Evolutionary conservation across 35 echinoderm and acorn worm genomes (phyloP), one percentile per base, ranked within the genome.

Genomic region (Patiria miniata): DNA sequence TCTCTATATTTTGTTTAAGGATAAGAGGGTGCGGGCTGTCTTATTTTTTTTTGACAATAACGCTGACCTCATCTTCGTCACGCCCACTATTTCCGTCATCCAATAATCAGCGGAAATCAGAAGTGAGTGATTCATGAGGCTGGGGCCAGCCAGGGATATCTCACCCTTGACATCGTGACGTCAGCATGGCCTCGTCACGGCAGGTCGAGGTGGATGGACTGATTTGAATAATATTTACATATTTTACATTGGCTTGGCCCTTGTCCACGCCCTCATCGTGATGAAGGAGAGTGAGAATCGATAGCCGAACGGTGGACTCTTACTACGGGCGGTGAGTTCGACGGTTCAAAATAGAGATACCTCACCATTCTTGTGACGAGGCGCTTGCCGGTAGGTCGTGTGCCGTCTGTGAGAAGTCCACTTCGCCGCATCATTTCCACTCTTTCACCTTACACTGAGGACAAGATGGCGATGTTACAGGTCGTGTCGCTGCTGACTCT

Each of bases 141-240:
- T 32, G 65, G 65, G 29, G 34, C 65, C 65, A 73, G 65, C 65
- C 29, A 23, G 65, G 21, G 65, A 73, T 34, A 73, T 34, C 65
- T 73, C 65, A 73, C 65, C 65, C 65, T 30, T 73, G 60, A 68
- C 60, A 28, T n/a, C 18, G 21, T 68, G 65, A 73, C 65, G 42
- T 34, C 8, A 73, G 19, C 29, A 10, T 73, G n/a, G 15, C 5
- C 60, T 68, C 42, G 42, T 47, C 42, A 47, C 42, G 4, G 42
- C 42, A 47, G 12, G 12, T 47, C 4, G 42, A 47, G 4, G 42
- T 47, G 42, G 42, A 12, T 47, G 42, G 4, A 9, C 65, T 73
- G 19, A 73, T 73, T 73, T 32, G 5, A 26, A 73, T 73, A 73
- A 73, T n/a, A 73, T 73, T 23, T 73, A 9, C 65, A 73, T 73